Base-by-base conservation (phyloP, 2,888 invertebrate species). In the Dolomedes plantarius region DNA sequence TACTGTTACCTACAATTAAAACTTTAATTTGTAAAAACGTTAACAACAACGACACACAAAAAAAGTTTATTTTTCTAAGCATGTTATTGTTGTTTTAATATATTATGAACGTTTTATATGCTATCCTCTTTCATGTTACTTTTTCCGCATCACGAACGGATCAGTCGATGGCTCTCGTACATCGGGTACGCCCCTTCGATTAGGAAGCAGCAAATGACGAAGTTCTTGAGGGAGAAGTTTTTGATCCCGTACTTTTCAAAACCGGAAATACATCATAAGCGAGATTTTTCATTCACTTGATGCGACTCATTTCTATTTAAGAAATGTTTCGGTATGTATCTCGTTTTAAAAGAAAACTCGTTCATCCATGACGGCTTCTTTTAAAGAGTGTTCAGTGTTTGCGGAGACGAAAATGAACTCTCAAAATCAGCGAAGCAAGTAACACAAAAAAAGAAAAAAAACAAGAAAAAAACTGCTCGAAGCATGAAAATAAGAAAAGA, bases 401-500 rank as follows among this genome's bases (percentile, higher is more conserved):
- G 56, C 56, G 56, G 56, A 56, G 56, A 56, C 56, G 56, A 56
- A 56, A 56, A 56, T 56, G 56, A 56, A 56, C 56, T 56, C 56
- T 23, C 56, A 56, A 56, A 56, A 19, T 56, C 56, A 56, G 56
- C 23, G 56, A 56, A 56, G 56, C 56, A 56, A 56, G 23, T 56
- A 56, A 56, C 56, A 56, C 23, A 6, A 23, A 56, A 23, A 56
- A 23, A 23, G 23, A 23, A 56, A 6, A 23, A 23, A 46, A 46
- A 46, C 1, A 46, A 46, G 16, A 46, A 11, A 23, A 56, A 56
- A 56, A 56, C 23, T 1, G 56, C 56, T 56, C 23, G 23, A 16
- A 56, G 56, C 56, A 56, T 19, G 2, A 23, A 19, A 56, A 56
- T 23, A 56, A 56, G 77, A 85, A 77, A 77, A 77, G 73, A 85